phyloP scores from a whole-genome alignment of 2,888 invertebrate species.

The Netelia inedita region DNA sequence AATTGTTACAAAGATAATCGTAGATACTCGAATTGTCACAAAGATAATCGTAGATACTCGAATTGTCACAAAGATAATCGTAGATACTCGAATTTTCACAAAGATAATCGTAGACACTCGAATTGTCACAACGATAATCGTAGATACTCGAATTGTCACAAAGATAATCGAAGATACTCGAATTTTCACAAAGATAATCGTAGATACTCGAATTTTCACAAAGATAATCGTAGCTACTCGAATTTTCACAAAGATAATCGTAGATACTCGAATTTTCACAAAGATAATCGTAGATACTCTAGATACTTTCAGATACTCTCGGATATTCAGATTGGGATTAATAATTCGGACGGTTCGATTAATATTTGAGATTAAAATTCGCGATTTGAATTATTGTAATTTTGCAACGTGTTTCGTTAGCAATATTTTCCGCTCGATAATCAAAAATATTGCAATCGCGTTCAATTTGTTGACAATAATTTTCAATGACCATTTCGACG shows the following conservation, averaged over 20 bases:
- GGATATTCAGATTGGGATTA: no score
- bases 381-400: background rate
- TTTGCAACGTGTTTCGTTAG: background rate
- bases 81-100: no score
- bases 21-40: background rate
- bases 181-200: no score
- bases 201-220: background rate
- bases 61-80: background rate
- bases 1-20: no score
- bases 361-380: background rate
- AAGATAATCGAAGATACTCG: no score
- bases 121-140: background rate
- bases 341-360: background rate
- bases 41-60: background rate
- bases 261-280: no score
- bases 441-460: no score
- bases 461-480: background rate
- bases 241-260: background rate
- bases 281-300: background rate
- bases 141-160: no score
- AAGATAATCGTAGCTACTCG: background rate
- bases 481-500: conserved; percentile 35
- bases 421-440: background rate
- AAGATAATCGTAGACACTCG: background rate
- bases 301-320: no score